Base-by-base conservation (phyloP, 2,113 vertebrate species). In the Varanus komodoensis region DNA sequence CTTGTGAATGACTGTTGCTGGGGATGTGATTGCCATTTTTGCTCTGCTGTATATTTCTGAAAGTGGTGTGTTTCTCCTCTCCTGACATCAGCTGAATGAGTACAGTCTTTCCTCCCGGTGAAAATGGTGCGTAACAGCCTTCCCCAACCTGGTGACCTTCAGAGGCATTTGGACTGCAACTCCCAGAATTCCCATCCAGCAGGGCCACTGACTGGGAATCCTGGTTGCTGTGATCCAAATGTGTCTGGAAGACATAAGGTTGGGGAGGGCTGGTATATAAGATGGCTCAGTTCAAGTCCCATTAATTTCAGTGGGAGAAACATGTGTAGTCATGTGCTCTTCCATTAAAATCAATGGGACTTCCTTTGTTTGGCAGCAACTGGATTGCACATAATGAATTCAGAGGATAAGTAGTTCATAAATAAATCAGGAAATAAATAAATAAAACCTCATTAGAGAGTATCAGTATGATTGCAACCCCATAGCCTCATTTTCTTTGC, bases 401-500 rank as follows among this genome's bases (percentile, higher is more conserved):
- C 48, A 44, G 57, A 83, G n/a, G 23, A 23, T 50, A 34, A 52
- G 1, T 74, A 34, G 61, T 69, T 84, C 68, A 84, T 54, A 82
- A 57, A 34, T 82, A 32, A 82, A 12, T 71, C 67, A 82, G 29
- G 32, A 82, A 89, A 89, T 6, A 17, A 86, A n/a, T 17, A 19
- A 1, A 69, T 54, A 54, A 82, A 57, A 21, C 6, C 38, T 48
- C 27, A 44, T 27, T 23, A 68, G 19, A 64, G 23, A 69, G 7
- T 57, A 27, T 32, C 25, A 64, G 34, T 38, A 52, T 50, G 71
- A 23, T 12, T 89, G 29, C 74, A 89, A 84, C 64, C 12, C 12
- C 71, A 67, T 64, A 6, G 21, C 73, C 73, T 89, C 61, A 38
- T 89, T 83, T 84, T 77, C 34, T 61, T 73, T 89, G 73, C 44